Evolutionary conservation across 2,888 invertebrate genomes (phyloP).

Genomic region (Acleris cristana): DNA sequence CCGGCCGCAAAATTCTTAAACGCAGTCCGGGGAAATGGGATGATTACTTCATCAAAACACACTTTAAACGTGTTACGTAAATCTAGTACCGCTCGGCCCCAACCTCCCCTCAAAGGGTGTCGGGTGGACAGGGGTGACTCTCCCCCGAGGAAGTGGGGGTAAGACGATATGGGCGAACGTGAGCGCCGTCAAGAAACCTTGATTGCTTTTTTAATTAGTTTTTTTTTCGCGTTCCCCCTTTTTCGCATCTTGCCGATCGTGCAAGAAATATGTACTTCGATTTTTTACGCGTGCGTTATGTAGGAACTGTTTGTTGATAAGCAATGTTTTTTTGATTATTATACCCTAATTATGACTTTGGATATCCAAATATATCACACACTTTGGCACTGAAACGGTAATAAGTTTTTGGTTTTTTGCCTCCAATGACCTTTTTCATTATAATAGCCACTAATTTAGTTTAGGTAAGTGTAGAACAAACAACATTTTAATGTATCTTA

Average conservation of each 20-base stretch:
- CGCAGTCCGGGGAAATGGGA: conserved; percentile 82
- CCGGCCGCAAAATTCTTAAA: conserved; percentile 81
- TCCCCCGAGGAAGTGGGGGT: conserved; percentile 73
- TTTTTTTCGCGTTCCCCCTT: conserved; percentile 79
- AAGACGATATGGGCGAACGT: conserved; percentile 85
- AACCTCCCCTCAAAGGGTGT: conserved; percentile 70
- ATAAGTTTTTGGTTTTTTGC: no score
- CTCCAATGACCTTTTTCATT: no score
- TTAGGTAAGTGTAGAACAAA: no score
- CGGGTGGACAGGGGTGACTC: conserved; percentile 53
- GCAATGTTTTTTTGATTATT: not conserved
- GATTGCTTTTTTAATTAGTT: conserved; percentile 85
- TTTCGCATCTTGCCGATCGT: conserved; percentile 77
- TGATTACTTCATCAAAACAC: conserved; percentile 85
- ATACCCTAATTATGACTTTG: no score
- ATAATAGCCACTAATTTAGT: no score
- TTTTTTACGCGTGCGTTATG: conserved; percentile 46
- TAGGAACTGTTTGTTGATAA: not conserved
- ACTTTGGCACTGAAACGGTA: no score
- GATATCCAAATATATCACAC: no score
- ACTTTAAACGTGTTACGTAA: conserved; percentile 84
- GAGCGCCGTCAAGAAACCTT: conserved; percentile 84
- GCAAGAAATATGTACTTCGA: conserved; percentile 77
- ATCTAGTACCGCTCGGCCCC: conserved; percentile 78
- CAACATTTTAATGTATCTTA: no score